Evolutionary conservation across 1,140 invertebrate genomes (phyloP).

Genomic region (Limonius californicus): DNA sequence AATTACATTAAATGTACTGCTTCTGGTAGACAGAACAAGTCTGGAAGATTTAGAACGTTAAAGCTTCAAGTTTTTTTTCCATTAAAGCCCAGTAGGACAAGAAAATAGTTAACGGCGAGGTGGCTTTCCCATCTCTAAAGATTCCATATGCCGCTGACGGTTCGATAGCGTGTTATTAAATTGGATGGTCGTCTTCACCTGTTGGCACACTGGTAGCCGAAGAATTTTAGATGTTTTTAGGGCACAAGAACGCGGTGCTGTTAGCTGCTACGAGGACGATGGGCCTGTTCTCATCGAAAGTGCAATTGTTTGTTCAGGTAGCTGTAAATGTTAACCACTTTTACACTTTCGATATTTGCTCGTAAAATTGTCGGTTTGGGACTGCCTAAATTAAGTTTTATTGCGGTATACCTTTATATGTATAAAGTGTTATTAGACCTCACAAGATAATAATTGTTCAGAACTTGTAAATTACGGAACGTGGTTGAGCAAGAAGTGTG

Average conservation of each 20-base stretch:
- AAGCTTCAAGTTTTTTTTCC: too few species aligned
- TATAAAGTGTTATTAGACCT: too few species aligned
- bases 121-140: conserved; percentile 1
- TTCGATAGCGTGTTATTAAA: background rate
- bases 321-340: background rate
- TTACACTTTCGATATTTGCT: too few species aligned
- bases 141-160: background rate
- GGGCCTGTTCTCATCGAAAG: background rate
- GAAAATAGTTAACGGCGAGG: too few species aligned
- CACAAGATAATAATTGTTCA: too few species aligned
- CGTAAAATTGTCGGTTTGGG: background rate
- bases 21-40: too few species aligned
- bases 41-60: too few species aligned
- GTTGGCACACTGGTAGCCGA: background rate
- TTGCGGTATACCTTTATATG: too few species aligned
- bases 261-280: background rate
- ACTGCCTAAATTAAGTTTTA: background rate
- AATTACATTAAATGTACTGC: background rate
- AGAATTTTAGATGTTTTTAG: background rate
- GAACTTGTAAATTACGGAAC: too few species aligned
- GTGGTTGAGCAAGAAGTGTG: too few species aligned
- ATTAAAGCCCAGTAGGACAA: too few species aligned
- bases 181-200: background rate
- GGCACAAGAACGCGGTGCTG: background rate
- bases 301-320: background rate